Percentiles rank a stretch among this genome's conserved stretches.
Conservation (phyloP, 2,888 invertebrate genomes). For the Heterodera filipjevi region DNA sequence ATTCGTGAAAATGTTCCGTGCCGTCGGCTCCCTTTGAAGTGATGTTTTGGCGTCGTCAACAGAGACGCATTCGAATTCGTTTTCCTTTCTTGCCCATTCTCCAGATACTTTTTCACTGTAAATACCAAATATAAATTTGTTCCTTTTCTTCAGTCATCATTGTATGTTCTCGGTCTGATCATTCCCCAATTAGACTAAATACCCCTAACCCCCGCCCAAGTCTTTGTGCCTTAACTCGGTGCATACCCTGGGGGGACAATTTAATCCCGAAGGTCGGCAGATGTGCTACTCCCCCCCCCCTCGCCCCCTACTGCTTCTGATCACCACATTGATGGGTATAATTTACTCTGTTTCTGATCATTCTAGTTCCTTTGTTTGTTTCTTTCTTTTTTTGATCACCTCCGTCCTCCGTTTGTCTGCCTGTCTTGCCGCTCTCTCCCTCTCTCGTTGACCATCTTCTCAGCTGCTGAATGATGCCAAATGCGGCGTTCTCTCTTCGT, state of each 20-base stretch:
- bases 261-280: too few species aligned
- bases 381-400: neutral
- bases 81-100: neutral
- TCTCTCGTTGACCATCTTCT: neutral
- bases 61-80: slow-evolving; percentile 1
- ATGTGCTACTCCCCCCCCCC: too few species aligned
- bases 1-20: neutral
- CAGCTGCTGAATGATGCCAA: slow-evolving; percentile 10
- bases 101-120: neutral
- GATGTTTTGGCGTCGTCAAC: neutral
- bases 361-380: neutral
- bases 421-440: neutral
- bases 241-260: too few species aligned
- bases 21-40: neutral
- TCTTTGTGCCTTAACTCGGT: too few species aligned
- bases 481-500: neutral
- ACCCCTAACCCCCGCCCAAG: too few species aligned
- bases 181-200: neutral
- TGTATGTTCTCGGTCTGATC: too few species aligned
- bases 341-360: neutral
- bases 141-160: too few species aligned
- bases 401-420: slow-evolving; percentile 9
- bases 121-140: neutral
- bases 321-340: too few species aligned
- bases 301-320: too few species aligned